Evolutionary conservation across 2,797 vertebrate species (phyloP), one percentile per base, ranked within the genome.

Genomic region (Notamacropus eugenii): DNA sequence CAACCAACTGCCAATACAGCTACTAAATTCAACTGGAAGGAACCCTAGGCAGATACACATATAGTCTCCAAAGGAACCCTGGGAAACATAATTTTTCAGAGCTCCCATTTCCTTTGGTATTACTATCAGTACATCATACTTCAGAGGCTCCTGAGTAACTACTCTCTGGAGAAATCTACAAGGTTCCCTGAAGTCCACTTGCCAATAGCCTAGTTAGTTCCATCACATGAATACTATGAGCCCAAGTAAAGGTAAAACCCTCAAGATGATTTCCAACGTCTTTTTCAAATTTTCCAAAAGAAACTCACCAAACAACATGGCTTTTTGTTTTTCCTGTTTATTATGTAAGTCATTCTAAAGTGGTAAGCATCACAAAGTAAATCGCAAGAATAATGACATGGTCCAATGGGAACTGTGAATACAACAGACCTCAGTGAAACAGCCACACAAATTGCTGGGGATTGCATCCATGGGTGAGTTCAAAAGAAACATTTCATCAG

Each of bases 271-370:
- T 95, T 97, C 59, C 92, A 95, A 24, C 90, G 59, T 55, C 97
- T 97, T 92, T 92, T 55, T n/a, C 56, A 95, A 0, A 2, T 94
- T 98, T 98, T 96, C 95, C 90, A 97, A 99, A 99, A 99, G 96
- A 98, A 98, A 98, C 91, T 98, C 98, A 97, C 97, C 94, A 97
- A 98, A 97, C 98, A 98, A 94, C 97, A 95, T 94, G 90, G 57
- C 56, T 54, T 87, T 87, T 87, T 58, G 56, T 98, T 99, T 98
- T 98, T 97, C 97, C 98, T 98, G 98, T 99, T 99, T 99, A 99
- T 99, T 99, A 98, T 93, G 95, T 95, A 19, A 93, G 96, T 98
- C 98, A 98, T 94, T 93, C 98, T 98, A 98, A 97, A 97, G 94
- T 95, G 97, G 98, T 98, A 98, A 98, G 97, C 94, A 96, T 98